These are phyloP conservation scores for Tholera decimalis DNA, from an alignment of 2,888 invertebrate species.

Conservation along the genomic window DNA sequence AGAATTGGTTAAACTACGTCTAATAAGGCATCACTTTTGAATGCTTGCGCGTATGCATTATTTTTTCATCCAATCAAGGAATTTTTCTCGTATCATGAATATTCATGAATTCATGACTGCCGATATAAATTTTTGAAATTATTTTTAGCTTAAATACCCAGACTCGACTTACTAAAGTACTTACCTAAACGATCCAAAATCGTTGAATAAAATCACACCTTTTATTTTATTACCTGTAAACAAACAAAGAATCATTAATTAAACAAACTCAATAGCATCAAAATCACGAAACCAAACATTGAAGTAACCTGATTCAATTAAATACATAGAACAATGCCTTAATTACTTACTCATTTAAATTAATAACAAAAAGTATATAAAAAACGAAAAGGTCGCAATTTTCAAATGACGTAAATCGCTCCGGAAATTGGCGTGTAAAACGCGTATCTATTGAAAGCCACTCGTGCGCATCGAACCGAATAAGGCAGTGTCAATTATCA, in stretches of 20 bases:
- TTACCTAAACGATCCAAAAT: slow-evolving; percentile 30
- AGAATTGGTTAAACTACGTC: neutral
- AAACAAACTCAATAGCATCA: neutral
- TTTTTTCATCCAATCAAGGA: no score
- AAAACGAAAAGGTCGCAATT: slow-evolving; percentile 53
- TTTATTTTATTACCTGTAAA: slow-evolving; percentile 53
- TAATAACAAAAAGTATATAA: slow-evolving; percentile 6
- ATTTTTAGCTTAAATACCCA: no score
- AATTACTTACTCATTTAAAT: slow-evolving; percentile 28
- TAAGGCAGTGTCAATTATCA: slow-evolving; percentile 54
- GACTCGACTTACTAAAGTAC: slow-evolving; percentile 14
- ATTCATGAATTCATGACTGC: no score
- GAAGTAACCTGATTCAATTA: slow-evolving; percentile 5
- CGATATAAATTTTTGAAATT: no score
- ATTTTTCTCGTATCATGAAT: no score
- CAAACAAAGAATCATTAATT: slow-evolving; percentile 27
- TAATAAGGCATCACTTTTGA: neutral
- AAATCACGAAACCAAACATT: neutral
- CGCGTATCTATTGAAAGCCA: slow-evolving; percentile 69
- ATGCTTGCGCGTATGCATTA: neutral
- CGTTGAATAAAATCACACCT: slow-evolving; percentile 17
- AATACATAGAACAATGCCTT: slow-evolving; percentile 11
- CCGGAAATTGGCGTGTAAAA: slow-evolving; percentile 75
- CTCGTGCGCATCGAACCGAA: slow-evolving; percentile 76
- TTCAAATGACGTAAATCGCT: slow-evolving; percentile 77